A percentile compares a stretch with the other conserved stretches of the same genome.
These are phyloP conservation scores for Notocelia uddmanniana DNA, from an alignment of 2,888 invertebrate genomes.

Conservation along the genomic window DNA sequence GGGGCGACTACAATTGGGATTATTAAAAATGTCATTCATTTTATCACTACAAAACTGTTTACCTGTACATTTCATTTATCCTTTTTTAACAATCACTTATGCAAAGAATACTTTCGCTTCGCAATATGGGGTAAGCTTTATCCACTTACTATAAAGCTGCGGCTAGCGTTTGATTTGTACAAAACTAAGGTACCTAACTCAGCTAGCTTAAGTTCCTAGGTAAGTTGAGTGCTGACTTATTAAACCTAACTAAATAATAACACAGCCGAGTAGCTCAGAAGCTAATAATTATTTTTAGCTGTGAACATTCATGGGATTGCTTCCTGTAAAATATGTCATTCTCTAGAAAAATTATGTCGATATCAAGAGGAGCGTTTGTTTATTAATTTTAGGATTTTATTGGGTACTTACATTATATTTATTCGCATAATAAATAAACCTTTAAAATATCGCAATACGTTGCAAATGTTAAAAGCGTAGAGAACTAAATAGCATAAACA, in stretches of 20 bases:
- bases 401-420: no score
- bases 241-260: constrained; percentile 39
- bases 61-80: not conserved
- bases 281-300: constrained; percentile 7
- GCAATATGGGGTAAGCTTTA: constrained; percentile 54
- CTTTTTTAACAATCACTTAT: constrained; percentile 31
- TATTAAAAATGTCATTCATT: no score
- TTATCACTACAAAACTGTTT: no score
- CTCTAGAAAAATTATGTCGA: no score
- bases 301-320: constrained; percentile 1
- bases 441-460: no score
- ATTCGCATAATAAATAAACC: no score
- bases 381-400: no score
- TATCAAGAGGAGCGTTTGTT: no score
- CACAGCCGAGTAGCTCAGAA: not conserved
- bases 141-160: constrained; percentile 17
- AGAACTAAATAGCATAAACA: no score
- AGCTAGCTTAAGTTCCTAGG: constrained; percentile 2
- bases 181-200: constrained; percentile 15
- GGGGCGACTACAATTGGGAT: no score
- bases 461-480: no score
- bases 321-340: constrained; percentile 1
- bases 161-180: constrained; percentile 37
- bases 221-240: constrained; percentile 37
- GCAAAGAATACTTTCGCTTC: constrained; percentile 53